Evolutionary conservation across 92 coral and sea anemone species (phyloP).

Genomic region (Galaxea fascicularis): DNA sequence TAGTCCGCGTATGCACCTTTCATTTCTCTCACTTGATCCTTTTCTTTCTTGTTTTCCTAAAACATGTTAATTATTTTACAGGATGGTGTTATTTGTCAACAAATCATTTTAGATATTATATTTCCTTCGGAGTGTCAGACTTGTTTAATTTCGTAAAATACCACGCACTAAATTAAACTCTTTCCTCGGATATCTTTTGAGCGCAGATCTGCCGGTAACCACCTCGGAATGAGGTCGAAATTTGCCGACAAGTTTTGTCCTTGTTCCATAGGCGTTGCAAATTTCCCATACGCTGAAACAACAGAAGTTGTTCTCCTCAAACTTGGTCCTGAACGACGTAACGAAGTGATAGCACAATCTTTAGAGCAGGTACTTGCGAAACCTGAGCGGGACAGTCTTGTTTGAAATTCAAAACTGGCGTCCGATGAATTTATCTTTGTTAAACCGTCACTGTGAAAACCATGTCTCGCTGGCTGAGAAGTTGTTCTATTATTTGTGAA

Average conservation of each 20-base stretch:
- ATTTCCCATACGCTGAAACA: conserved; percentile 8
- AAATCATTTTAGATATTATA: not conserved
- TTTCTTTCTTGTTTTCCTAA: not conserved
- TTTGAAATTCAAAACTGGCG: conserved; percentile 7
- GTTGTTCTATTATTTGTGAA: not conserved
- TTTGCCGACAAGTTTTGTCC: conserved; percentile 3
- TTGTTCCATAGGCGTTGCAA: not conserved
- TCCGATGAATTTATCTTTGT: not conserved
- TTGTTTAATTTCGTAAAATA: not conserved
- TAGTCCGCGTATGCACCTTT: not conserved
- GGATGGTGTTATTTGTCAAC: not conserved
- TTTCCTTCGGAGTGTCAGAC: not conserved
- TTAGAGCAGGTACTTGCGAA: not conserved
- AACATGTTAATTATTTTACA: conserved; percentile 7
- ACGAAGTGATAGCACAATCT: conserved; percentile 4
- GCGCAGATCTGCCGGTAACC: conserved; percentile 46
- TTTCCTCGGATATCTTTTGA: conserved; percentile 22
- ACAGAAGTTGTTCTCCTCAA: conserved; percentile 7
- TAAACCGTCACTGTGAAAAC: not conserved
- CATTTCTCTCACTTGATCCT: not conserved
- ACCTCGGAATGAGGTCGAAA: conserved; percentile 33
- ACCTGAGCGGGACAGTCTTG: not conserved
- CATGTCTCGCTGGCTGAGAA: conserved; percentile 10
- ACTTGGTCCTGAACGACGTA: not conserved
- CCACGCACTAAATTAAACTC: not conserved